Percentiles rank a stretch among this genome's conserved stretches.
phyloP scores from a whole-genome alignment of 2,113 vertebrate genomes.

The Perca schrenkii region DNA sequence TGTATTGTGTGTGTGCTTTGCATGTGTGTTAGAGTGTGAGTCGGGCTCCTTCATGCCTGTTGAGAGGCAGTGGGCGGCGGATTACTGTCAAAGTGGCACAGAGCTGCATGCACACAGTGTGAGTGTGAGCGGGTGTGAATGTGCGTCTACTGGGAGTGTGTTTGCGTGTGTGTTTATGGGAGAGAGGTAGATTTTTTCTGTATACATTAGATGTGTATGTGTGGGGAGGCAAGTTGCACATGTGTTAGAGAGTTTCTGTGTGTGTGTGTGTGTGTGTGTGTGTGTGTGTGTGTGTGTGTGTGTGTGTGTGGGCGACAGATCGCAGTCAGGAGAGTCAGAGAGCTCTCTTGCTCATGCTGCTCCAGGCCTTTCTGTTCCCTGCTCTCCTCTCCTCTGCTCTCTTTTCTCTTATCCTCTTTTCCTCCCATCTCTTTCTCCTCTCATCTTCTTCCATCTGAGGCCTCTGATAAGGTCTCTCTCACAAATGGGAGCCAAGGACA shows the following conservation, averaged over 20 bases:
- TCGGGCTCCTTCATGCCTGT: conserved; percentile 71
- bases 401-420: conserved; percentile 75
- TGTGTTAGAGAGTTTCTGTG: conserved; percentile 55
- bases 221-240: conserved; percentile 59
- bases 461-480: conserved; percentile 76
- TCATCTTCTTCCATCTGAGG: conserved; percentile 77
- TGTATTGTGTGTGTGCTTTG: conserved; percentile 64
- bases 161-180: conserved; percentile 39
- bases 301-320: conserved; percentile 76
- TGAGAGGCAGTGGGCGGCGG: conserved; percentile 80
- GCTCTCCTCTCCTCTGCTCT: conserved; percentile 71
- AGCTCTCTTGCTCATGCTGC: conserved; percentile 77
- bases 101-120: conserved; percentile 55
- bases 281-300: conserved; percentile 40
- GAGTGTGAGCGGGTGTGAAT: conserved; percentile 46
- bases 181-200: conserved; percentile 45
- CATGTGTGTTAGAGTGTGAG: conserved; percentile 68
- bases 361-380: conserved; percentile 78
- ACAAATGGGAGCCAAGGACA: conserved; percentile 75
- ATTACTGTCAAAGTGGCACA: conserved; percentile 81
- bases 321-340: conserved; percentile 79
- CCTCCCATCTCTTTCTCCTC: conserved; percentile 74
- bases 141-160: conserved; percentile 29
- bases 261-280: conserved; percentile 53
- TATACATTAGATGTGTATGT: conserved; percentile 70